Base-by-base conservation (phyloP, 2,113 vertebrate species). In the Manacus vitellinus region DNA sequence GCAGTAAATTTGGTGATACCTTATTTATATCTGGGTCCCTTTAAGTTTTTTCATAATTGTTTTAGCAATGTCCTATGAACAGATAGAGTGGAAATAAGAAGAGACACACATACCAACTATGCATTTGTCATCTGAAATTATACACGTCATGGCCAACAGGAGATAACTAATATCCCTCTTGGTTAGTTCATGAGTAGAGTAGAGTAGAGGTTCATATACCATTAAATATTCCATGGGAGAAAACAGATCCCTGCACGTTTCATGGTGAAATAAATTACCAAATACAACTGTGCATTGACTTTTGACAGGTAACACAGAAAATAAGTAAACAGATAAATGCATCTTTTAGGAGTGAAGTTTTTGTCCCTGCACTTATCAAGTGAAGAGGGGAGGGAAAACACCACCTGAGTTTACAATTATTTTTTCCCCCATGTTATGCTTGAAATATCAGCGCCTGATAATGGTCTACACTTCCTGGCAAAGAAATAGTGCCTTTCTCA, bases 401-500 rank as follows among this genome's bases (percentile, higher is more conserved):
- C 59, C 92, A 55, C 23, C 61, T 63, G 61, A 83, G 61, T 82
- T 97, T 88, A 80, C 75, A 85, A 75, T 59, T 58, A 27, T 27
- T 47, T 41, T 94, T 86, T 78, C 19, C 1, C 39, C 55, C 80
- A 55, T 28, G 31, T 92, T 93, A 62, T 78, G 70, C 68, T 94
- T 86, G 85, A 96, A 93, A 88, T 51, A 92, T 67, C 81, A 84
- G 12, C 52, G 81, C 77, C 85, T 97, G 95, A 88, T 91, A 95
- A 97, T 75, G 82, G 92, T n/a, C 89, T 76, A 63, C 62, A 91
- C 88, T 97, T 97, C 92, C 88, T 71, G 96, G 88, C 61, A 96
- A 85, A 96, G 95, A 95, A 97, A 93, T 28, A 58, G 52, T 93
- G 85, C 35, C 47, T 96, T 91, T 94, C 94, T 86, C 85, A 82